Conservation (phyloP, 2,888 invertebrate genomes). For the Blastobasis lacticolella region DNA sequence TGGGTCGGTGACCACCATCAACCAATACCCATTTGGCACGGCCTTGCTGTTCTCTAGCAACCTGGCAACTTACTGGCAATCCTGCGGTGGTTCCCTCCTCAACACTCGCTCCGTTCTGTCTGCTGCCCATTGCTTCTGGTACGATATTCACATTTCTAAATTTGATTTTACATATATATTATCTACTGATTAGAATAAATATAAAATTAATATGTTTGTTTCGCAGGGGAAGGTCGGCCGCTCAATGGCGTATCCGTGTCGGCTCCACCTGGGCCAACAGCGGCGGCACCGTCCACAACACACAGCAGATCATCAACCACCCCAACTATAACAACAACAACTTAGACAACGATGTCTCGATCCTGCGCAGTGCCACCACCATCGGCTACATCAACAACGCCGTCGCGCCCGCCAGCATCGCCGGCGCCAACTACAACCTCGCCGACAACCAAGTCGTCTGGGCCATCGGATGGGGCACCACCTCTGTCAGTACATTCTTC, state of each 20-base stretch:
- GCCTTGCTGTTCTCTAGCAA: slow-evolving; percentile 16
- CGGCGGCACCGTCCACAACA: slow-evolving; percentile 25
- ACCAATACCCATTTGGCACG: slow-evolving; percentile 21
- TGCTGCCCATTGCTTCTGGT: slow-evolving; percentile 35
- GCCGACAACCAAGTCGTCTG: slow-evolving; percentile 33
- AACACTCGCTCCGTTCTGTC: slow-evolving; percentile 29
- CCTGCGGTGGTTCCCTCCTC: slow-evolving; percentile 25
- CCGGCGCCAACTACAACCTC: slow-evolving; percentile 34
- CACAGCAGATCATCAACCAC: slow-evolving; percentile 18
- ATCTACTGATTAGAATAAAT: background rate
- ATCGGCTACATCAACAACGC: slow-evolving; percentile 18
- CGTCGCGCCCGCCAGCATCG: slow-evolving; percentile 25
- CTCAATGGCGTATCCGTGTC: slow-evolving; percentile 24
- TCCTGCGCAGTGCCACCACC: slow-evolving; percentile 20
- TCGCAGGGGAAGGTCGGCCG: slow-evolving; percentile 1
- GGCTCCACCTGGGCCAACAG: slow-evolving; percentile 30
- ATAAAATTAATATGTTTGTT: background rate
- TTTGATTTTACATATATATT: background rate
- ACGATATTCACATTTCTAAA: slow-evolving; percentile 11
- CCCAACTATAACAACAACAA: slow-evolving; percentile 18
- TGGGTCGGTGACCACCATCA: slow-evolving; percentile 25
- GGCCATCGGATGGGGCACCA: slow-evolving; percentile 44
- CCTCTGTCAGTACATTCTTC: slow-evolving; percentile 25
- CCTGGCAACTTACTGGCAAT: slow-evolving; percentile 11
- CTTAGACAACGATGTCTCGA: slow-evolving; percentile 31